Evolutionary conservation across 2,888 invertebrate species (phyloP).

Genomic region (Acronicta psi): DNA sequence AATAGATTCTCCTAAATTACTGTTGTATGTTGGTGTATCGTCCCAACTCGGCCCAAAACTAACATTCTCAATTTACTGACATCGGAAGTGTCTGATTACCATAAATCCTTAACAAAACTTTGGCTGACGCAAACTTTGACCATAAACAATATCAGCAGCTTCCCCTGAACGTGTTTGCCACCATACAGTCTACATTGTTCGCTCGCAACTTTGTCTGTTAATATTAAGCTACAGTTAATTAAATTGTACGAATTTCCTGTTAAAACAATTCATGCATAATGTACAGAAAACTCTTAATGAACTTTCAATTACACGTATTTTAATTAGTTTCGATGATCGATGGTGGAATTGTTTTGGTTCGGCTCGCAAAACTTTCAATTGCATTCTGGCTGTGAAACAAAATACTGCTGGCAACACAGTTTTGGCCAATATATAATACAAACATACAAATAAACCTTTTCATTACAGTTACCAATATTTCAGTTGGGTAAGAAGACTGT

Average conservation of each 20-base stretch:
- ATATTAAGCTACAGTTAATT: conserved; percentile 45
- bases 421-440: too few relatives aligned
- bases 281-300: conserved; percentile 29
- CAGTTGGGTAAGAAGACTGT: conserved; percentile 7
- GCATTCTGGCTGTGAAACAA: conserved; percentile 3
- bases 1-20: conserved; percentile 47
- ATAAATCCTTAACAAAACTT: conserved; percentile 64
- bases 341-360: conserved; percentile 35
- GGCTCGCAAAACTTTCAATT: conserved; percentile 23
- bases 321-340: conserved; percentile 42
- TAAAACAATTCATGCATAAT: conserved; percentile 25
- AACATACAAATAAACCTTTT: conserved; percentile 26
- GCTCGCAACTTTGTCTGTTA: conserved; percentile 34
- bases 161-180: conserved; percentile 24
- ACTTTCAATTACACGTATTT: conserved; percentile 28
- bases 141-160: conserved; percentile 59
- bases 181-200: conserved; percentile 41
- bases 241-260: conserved; percentile 35
- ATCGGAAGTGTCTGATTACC: conserved; percentile 58
- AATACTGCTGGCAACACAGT: conserved; percentile 1
- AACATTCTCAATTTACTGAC: conserved; percentile 49
- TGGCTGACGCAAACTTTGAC: conserved; percentile 55
- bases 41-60: conserved; percentile 39
- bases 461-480: conserved; percentile 22
- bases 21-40: conserved; percentile 29